Conservation (phyloP, 2,888 invertebrate genomes). For the Drosophila phalerata region DNA sequence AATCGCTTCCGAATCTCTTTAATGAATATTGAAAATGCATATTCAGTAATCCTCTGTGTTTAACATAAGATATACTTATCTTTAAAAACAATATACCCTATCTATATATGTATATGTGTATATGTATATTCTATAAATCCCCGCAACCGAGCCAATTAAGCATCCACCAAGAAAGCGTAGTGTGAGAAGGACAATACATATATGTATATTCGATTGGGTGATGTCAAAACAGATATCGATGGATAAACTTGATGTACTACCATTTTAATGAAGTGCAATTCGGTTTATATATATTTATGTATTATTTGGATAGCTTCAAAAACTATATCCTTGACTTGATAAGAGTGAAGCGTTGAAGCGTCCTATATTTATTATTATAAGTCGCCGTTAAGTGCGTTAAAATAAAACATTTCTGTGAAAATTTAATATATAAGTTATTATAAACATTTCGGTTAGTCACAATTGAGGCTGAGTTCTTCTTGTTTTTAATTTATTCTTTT, state of each 20-base stretch:
- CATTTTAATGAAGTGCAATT: constrained; percentile 28
- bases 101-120: constrained; percentile 4
- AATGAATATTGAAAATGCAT: neutral
- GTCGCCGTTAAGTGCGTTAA: constrained; percentile 71
- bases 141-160: constrained; percentile 57
- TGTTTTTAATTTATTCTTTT: neutral
- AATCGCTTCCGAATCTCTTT: constrained; percentile 12
- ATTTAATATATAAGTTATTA: constrained; percentile 57
- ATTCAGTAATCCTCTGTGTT: constrained; percentile 12
- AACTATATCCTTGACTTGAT: neutral
- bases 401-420: constrained; percentile 67
- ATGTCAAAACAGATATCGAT: constrained; percentile 4
- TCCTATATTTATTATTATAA: constrained; percentile 54
- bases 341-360: constrained; percentile 6
- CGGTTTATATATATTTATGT: constrained; percentile 6
- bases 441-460: constrained; percentile 42
- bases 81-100: constrained; percentile 8
- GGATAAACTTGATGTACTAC: constrained; percentile 26
- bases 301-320: constrained; percentile 13
- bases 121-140: constrained; percentile 17
- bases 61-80: constrained; percentile 22
- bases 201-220: constrained; percentile 36
- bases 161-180: constrained; percentile 52
- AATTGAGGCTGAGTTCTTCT: constrained; percentile 38
- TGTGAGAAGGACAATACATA: constrained; percentile 64